Evolutionary conservation across 2,113 vertebrate genomes (phyloP).

Genomic region (Plotosus lineatus): DNA sequence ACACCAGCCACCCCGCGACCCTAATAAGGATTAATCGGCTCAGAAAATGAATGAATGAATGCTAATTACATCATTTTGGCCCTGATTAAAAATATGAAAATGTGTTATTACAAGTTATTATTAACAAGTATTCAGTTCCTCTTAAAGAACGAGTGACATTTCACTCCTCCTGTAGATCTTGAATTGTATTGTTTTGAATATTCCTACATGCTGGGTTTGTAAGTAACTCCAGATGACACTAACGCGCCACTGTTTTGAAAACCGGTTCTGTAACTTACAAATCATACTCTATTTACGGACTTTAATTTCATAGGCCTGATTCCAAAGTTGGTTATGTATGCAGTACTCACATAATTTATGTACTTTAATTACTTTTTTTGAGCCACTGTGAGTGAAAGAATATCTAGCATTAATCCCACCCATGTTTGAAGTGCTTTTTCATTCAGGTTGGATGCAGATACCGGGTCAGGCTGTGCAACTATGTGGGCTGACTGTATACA

Average conservation of each 20-base stretch:
- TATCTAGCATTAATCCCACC: neutral
- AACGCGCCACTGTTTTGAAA: neutral
- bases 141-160: neutral
- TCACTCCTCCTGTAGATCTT: neutral
- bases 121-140: no score
- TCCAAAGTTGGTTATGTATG: neutral
- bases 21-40: no score
- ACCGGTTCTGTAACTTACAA: neutral
- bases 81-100: no score
- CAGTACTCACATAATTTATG: neutral
- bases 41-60: no score
- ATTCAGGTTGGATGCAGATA: neutral
- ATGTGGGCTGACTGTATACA: neutral
- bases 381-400: neutral
- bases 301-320: neutral
- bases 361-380: neutral
- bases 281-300: neutral
- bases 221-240: neutral
- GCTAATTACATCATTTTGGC: no score
- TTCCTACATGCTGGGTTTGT: neutral
- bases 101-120: no score
- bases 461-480: neutral
- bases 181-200: neutral
- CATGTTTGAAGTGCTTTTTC: conserved; percentile 16
- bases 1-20: no score